Base-by-base conservation (phyloP, 2,888 invertebrate genomes). In the Rotaria socialis region DNA sequence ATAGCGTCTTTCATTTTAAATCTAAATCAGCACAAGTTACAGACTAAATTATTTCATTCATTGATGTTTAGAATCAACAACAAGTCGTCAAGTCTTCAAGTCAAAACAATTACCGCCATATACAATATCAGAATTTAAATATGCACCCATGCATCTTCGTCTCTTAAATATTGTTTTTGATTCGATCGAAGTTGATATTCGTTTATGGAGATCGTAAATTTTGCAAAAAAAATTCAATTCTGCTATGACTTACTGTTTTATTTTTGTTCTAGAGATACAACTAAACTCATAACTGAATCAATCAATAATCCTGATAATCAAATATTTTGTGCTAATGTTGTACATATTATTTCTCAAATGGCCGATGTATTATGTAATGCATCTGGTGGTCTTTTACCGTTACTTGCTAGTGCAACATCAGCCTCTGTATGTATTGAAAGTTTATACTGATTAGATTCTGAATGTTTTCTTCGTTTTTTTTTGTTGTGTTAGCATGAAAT, bases 331-430 rank as follows among this genome's bases (percentile, higher is more conserved):
- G 97, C 98, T 88, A 99, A 99, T 92, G 97, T 98, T 8, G 97
- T 99, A 85, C 99, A 99, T 92, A 93, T 99, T 90, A 97, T 99
- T 91, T 98, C 98, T 24, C 99, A 99, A 92, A 93, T 99, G 88
- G 96, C 97, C 0, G 99, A 99, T 92, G 99, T 97, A 92, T 93
- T 99, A 88, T 97, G 99, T 90, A 99, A 99, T 89, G 98, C 99
- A 47, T 97, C 97, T 90, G 98, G 98, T 22, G 98, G 99, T 27
- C 93, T 99, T 85, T 92, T 99, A 89, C 99, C 99, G 0, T 92
- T 99, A 60, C 92, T 99, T 87, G 99, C 99, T 14, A 97, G 97
- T 84, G 99, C 99, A 47, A 99, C 99, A 0, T 97, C 97, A 58
- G 97, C 98, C 75, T 52, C 87, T n/a, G 86, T 86, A 52, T 50